These are phyloP conservation scores for Cyphomyrus discorhynchus DNA, from an alignment of 2,113 vertebrate genomes.

Conservation along the genomic window DNA sequence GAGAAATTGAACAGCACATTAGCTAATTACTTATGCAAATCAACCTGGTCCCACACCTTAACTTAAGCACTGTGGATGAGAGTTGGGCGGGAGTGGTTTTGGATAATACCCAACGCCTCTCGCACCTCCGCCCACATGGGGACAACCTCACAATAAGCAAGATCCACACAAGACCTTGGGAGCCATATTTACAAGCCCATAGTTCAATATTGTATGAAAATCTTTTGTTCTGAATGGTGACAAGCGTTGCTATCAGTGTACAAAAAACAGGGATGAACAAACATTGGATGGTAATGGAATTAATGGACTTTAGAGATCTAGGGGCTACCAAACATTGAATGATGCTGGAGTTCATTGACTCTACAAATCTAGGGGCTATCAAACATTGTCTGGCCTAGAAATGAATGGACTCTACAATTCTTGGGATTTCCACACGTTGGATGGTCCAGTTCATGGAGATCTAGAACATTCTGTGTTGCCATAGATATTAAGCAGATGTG, in stretches of 20 bases:
- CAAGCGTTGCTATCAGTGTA: neutral
- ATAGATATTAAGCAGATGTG: constrained; percentile 9
- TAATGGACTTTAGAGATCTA: neutral
- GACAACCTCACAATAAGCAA: constrained; percentile 4
- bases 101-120: constrained; percentile 53
- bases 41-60: constrained; percentile 58
- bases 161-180: neutral
- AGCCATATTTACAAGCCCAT: neutral
- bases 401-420: neutral
- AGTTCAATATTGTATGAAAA: neutral
- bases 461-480: neutral
- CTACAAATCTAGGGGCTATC: neutral
- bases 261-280: neutral
- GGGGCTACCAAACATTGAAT: neutral
- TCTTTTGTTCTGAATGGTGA: neutral
- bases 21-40: constrained; percentile 76
- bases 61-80: constrained; percentile 58
- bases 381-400: neutral
- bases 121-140: neutral
- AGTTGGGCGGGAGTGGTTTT: constrained; percentile 50
- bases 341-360: neutral
- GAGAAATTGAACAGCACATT: constrained; percentile 64
- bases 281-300: neutral
- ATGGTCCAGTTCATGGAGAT: neutral
- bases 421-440: neutral